These are phyloP conservation scores for Diplodus puntazzo DNA, from an alignment of 2,797 vertebrate genomes.

Conservation along the genomic window DNA sequence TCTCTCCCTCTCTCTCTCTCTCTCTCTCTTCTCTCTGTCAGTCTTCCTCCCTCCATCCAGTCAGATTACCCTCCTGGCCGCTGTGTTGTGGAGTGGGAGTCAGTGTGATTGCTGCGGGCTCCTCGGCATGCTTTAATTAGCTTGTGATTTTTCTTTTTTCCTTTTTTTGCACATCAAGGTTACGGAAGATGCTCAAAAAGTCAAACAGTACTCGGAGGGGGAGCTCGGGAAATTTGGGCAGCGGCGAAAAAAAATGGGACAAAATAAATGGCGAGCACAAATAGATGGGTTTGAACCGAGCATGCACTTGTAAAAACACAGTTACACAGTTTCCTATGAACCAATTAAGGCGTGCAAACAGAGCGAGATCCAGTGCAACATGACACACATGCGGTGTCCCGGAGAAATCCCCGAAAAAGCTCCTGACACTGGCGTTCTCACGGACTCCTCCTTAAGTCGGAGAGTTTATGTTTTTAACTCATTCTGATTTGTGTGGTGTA, in stretches of 20 bases:
- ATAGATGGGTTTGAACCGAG: conserved; percentile 2
- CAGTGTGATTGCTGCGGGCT: conserved; percentile 63
- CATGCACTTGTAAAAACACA: background rate
- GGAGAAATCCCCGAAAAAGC: background rate
- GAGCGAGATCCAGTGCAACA: background rate
- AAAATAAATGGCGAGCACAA: background rate
- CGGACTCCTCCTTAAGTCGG: too few species aligned
- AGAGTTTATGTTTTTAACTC: conserved; percentile 2
- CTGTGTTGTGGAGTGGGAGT: conserved; percentile 42
- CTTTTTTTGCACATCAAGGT: conserved; percentile 56
- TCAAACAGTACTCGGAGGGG: conserved; percentile 43
- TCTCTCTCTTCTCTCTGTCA: background rate
- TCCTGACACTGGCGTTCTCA: background rate
- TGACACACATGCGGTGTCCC: too few species aligned
- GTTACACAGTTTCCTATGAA: conserved; percentile 3
- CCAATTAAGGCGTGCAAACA: background rate
- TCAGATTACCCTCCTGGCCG: conserved; percentile 58
- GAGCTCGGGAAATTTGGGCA: conserved; percentile 27
- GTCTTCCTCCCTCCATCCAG: conserved; percentile 2
- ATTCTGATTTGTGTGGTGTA: background rate
- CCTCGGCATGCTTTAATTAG: conserved; percentile 75
- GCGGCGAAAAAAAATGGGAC: background rate
- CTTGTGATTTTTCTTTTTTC: conserved; percentile 10
- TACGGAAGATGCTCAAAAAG: conserved; percentile 60
- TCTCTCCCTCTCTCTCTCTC: background rate